phyloP scores from a whole-genome alignment of 2,888 invertebrate genomes.

The Drosophila greeni region DNA sequence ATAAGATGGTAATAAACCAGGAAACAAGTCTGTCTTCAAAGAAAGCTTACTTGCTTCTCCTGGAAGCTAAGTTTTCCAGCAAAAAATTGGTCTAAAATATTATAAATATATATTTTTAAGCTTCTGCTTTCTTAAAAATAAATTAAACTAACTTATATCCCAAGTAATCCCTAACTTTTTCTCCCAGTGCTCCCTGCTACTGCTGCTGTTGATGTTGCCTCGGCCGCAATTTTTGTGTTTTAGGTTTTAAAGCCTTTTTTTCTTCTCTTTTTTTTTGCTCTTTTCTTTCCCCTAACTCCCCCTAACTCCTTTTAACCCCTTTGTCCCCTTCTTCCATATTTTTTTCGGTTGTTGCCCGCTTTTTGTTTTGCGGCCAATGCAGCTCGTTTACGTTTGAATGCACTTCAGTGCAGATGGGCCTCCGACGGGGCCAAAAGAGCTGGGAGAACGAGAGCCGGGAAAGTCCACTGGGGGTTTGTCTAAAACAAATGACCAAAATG shows the following conservation, averaged over 20 bases:
- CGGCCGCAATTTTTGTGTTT: slow-evolving; percentile 72
- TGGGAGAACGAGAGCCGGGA: slow-evolving; percentile 15
- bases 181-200: background rate
- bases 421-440: slow-evolving; percentile 5
- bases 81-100: background rate
- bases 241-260: slow-evolving; percentile 65
- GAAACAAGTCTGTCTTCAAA: too few species aligned
- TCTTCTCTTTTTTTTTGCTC: slow-evolving; percentile 31
- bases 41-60: too few species aligned
- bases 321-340: slow-evolving; percentile 12
- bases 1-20: too few species aligned
- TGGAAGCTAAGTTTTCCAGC: background rate
- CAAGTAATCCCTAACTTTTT: background rate
- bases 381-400: slow-evolving; percentile 67
- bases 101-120: background rate
- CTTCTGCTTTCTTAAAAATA: background rate
- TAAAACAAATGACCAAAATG: slow-evolving; percentile 68
- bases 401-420: slow-evolving; percentile 44
- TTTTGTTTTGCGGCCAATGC: slow-evolving; percentile 64
- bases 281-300: background rate
- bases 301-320: too few species aligned
- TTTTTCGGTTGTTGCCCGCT: slow-evolving; percentile 41
- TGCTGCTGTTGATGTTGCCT: slow-evolving; percentile 53
- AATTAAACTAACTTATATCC: background rate
- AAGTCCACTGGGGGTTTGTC: slow-evolving; percentile 54